phyloP scores from a whole-genome alignment of 2,888 invertebrate genomes.

The Sycophila texana region DNA sequence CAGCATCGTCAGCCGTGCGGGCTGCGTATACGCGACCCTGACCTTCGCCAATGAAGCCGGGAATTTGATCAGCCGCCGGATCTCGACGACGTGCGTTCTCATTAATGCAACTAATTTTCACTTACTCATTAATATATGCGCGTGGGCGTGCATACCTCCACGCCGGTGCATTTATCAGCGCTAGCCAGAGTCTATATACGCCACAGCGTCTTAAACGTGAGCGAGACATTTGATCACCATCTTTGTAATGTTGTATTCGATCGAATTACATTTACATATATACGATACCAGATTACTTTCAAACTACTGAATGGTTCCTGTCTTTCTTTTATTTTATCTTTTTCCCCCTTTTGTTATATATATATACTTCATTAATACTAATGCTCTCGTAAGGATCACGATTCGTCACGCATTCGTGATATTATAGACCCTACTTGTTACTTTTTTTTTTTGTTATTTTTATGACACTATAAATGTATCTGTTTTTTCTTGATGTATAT shows the following conservation, averaged over 20 bases:
- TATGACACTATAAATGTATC: conserved; percentile 31
- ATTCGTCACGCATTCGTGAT: conserved; percentile 51
- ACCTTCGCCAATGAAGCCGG: background rate
- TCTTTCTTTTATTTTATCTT: conserved; percentile 5
- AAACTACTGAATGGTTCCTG: conserved; percentile 22
- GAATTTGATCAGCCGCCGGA: conserved; percentile 24
- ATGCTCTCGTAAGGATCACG: conserved; percentile 36
- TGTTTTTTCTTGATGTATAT: conserved; percentile 38
- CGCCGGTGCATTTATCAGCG: background rate
- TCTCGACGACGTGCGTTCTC: conserved; percentile 10
- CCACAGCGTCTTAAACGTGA: background rate
- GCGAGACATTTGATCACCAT: conserved; percentile 23
- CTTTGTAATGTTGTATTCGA: background rate
- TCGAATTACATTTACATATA: conserved; percentile 15
- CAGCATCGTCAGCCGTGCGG: conserved; percentile 9
- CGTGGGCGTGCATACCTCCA: background rate
- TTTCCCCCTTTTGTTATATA: background rate
- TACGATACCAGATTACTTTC: conserved; percentile 15
- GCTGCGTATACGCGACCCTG: conserved; percentile 13
- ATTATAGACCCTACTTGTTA: conserved; percentile 4
- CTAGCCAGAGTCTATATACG: background rate
- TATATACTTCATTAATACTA: conserved; percentile 22
- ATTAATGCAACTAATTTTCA: conserved; percentile 20
- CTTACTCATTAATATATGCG: background rate
- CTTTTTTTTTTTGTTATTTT: conserved; percentile 23